These are phyloP conservation scores for Lamellibrachia satsuma DNA, from an alignment of 2,888 invertebrate species.

Conservation along the genomic window DNA sequence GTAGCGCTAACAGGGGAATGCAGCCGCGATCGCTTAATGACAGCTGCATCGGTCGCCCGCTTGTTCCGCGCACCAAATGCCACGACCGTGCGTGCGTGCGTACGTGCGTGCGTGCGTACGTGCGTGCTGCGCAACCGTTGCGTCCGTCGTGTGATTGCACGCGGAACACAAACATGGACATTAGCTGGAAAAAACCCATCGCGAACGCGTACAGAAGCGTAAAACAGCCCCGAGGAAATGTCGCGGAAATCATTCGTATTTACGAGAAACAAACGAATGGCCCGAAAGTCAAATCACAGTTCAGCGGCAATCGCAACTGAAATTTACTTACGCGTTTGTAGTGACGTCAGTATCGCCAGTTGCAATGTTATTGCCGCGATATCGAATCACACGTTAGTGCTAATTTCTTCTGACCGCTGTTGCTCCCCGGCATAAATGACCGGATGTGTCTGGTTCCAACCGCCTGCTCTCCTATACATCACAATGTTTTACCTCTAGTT, in stretches of 20 bases:
- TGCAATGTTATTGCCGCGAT: background rate
- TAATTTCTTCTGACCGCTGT: background rate
- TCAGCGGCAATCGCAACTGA: background rate
- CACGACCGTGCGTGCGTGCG: background rate
- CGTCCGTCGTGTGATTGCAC: background rate
- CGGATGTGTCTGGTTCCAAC: background rate
- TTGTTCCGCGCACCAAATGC: slow-evolving; percentile 12
- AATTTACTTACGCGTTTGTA: background rate
- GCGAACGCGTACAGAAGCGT: background rate
- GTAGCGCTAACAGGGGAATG: slow-evolving; percentile 12
- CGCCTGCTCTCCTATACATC: no score
- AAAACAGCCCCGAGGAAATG: background rate
- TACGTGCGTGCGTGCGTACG: background rate
- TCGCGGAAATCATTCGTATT: background rate
- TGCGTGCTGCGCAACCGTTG: background rate
- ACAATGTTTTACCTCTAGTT: no score
- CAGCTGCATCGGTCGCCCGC: background rate
- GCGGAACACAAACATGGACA: background rate
- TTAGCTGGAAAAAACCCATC: background rate
- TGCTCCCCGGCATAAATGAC: background rate
- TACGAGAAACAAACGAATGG: background rate
- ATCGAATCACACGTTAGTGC: background rate
- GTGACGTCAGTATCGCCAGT: background rate
- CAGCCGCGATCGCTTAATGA: slow-evolving; percentile 1
- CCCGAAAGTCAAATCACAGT: background rate